Conservation (phyloP, 2,888 invertebrate species). For the Orchesellides sinensis region DNA sequence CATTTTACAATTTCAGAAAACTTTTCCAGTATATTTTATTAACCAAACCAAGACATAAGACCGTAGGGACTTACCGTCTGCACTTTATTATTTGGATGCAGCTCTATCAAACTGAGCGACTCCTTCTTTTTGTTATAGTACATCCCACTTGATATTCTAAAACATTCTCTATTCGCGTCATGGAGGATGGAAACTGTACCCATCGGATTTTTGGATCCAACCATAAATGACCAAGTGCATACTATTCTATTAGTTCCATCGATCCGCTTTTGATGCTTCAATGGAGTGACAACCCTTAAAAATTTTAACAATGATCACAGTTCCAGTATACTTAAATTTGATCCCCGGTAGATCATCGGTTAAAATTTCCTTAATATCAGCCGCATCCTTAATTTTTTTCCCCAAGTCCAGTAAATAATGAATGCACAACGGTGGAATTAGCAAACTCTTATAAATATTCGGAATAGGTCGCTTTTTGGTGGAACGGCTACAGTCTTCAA, state of each 20-base stretch:
- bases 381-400: constrained; percentile 68
- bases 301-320: too few relatives aligned
- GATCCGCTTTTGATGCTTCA: constrained; percentile 39
- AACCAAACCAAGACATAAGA: background rate
- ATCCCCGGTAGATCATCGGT: constrained; percentile 68
- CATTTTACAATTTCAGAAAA: too few relatives aligned
- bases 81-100: constrained; percentile 69
- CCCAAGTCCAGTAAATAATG: constrained; percentile 69
- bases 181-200: constrained; percentile 66
- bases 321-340: constrained; percentile 64
- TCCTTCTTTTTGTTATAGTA: constrained; percentile 62
- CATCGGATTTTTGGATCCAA: constrained; percentile 59
- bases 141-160: constrained; percentile 56
- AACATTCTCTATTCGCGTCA: constrained; percentile 55
- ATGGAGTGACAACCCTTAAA: constrained; percentile 14
- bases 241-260: constrained; percentile 16
- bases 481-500: background rate
- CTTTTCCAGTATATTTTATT: background rate
- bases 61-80: constrained; percentile 56
- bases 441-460: constrained; percentile 31
- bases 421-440: constrained; percentile 54
- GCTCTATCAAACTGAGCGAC: constrained; percentile 61
- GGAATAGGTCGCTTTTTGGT: constrained; percentile 52
- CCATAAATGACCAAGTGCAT: constrained; percentile 59
- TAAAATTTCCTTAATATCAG: constrained; percentile 67